These are phyloP conservation scores for Mionectes macconnelli DNA, from an alignment of 2,113 vertebrate genomes.

Conservation along the genomic window DNA sequence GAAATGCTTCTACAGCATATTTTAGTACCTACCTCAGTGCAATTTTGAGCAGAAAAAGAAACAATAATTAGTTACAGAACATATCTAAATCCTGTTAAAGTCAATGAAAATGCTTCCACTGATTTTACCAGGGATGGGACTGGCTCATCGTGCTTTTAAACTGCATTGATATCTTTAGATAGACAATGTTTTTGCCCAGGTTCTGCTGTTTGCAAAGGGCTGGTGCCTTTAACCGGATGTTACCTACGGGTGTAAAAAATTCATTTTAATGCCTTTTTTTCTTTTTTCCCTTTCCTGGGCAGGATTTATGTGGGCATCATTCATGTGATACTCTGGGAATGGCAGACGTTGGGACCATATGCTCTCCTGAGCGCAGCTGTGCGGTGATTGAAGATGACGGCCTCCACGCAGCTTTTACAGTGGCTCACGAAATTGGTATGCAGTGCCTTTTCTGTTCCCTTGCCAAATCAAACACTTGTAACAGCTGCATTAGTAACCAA, in stretches of 20 bases:
- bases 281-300: conserved; percentile 22
- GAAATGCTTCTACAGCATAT: background rate
- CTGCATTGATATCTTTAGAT: background rate
- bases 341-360: conserved; percentile 98
- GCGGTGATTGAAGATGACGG: conserved; percentile 98
- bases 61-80: background rate
- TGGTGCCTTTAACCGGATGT: conserved; percentile 10
- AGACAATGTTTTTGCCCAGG: background rate
- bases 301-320: conserved; percentile 99
- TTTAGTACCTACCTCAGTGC: background rate
- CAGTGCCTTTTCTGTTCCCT: conserved; percentile 75
- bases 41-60: background rate
- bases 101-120: background rate
- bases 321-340: conserved; percentile 98
- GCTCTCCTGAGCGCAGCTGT: conserved; percentile 96
- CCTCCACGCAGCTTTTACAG: conserved; percentile 95
- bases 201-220: background rate
- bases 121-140: background rate
- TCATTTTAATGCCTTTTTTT: conserved; percentile 60
- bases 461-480: conserved; percentile 82
- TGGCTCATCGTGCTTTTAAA: background rate
- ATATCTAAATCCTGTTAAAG: background rate
- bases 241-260: conserved; percentile 49
- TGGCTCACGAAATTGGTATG: conserved; percentile 98
- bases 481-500: conserved; percentile 80